Evolutionary conservation across 2,797 vertebrate species (phyloP).

Genomic region (Percopsis omiscomaycus): DNA sequence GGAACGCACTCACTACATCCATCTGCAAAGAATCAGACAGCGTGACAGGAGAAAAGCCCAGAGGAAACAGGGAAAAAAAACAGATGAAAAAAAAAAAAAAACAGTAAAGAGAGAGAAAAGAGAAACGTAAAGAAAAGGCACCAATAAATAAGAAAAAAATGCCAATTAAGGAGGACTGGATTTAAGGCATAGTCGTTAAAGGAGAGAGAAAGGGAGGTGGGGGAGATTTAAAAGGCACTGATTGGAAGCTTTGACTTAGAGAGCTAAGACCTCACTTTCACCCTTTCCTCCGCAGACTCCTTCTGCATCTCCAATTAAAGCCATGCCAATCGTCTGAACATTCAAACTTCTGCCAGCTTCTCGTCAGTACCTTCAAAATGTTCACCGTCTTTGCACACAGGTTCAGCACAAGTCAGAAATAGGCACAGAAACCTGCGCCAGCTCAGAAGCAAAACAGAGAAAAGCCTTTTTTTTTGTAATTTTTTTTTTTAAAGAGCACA

Average conservation of each 20-base stretch:
- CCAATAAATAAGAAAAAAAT: conserved; percentile 66
- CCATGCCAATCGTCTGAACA: conserved; percentile 35
- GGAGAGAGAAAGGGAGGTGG: conserved; percentile 11
- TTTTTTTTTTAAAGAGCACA: conserved; percentile 46
- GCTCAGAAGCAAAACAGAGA: conserved; percentile 62
- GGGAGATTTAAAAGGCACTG: conserved; percentile 69
- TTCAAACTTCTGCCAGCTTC: conserved; percentile 31
- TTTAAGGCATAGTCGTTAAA: conserved; percentile 52
- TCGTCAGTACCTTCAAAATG: conserved; percentile 60
- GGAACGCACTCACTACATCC: conserved; percentile 99
- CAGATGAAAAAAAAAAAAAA: conserved; percentile 49
- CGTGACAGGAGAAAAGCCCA: conserved; percentile 72
- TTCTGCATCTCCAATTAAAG: conserved; percentile 39
- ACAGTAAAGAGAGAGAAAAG: conserved; percentile 61
- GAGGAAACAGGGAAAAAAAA: conserved; percentile 53
- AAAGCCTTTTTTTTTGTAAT: conserved; percentile 14
- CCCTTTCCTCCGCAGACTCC: conserved; percentile 49
- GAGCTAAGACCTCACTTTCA: conserved; percentile 38
- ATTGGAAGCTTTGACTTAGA: conserved; percentile 32
- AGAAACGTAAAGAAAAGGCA: conserved; percentile 71
- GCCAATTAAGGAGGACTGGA: conserved; percentile 60
- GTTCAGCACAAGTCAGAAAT: conserved; percentile 45
- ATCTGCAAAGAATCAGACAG: conserved; percentile 99
- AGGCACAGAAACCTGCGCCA: conserved; percentile 51
- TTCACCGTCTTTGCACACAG: conserved; percentile 36